phyloP scores from a whole-genome alignment of 1,140 invertebrate genomes.

The Cotesia glomerata region DNA sequence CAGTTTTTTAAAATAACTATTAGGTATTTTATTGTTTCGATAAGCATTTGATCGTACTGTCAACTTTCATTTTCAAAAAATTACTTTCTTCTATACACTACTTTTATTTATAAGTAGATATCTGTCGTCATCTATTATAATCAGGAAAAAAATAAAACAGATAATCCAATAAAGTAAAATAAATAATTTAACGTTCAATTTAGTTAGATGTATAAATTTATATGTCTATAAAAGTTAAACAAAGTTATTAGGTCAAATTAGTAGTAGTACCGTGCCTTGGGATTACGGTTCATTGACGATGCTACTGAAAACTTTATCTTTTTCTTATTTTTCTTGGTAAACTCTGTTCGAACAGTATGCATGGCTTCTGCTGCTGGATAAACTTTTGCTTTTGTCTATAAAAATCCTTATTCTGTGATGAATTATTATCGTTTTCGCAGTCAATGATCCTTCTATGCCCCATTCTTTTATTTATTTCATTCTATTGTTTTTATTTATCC shows the following conservation, averaged over 20 bases:
- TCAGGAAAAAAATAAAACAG: not conserved
- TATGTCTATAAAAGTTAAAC: not conserved
- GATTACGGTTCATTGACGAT: slow-evolving; percentile 14
- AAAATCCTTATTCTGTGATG: not conserved
- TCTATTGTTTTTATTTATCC: not conserved
- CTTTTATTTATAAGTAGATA: too few species aligned
- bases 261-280: not conserved
- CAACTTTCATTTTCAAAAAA: too few species aligned
- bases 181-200: not conserved
- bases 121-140: too few species aligned
- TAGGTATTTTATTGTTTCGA: too few species aligned
- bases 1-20: not conserved
- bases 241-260: slow-evolving; percentile 24
- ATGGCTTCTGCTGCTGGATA: not conserved
- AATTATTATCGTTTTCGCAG: not conserved
- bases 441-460: not conserved
- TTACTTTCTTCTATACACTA: too few species aligned
- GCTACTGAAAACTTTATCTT: slow-evolving; percentile 5
- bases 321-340: not conserved
- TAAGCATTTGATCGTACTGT: too few species aligned
- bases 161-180: not conserved
- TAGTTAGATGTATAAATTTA: not conserved
- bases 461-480: not conserved
- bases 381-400: not conserved
- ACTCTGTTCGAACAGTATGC: not conserved